These are phyloP conservation scores for Molorchus minor DNA, from an alignment of 2,888 invertebrate species.

Conservation along the genomic window DNA sequence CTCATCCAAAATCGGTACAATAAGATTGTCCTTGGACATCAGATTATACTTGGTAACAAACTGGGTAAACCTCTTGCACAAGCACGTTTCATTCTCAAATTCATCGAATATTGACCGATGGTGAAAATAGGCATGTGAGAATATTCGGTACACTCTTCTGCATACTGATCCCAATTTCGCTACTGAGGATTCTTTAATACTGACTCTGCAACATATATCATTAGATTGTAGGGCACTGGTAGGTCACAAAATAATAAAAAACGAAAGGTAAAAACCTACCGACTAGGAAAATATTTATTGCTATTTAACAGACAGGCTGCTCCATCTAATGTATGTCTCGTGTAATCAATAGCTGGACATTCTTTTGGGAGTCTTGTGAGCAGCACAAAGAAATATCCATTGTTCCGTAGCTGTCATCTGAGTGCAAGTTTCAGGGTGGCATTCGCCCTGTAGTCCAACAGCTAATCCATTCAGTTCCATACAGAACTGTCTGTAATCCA, in stretches of 20 bases:
- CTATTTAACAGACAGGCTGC: constrained; percentile 98
- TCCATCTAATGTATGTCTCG: constrained; percentile 97
- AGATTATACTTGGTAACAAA: constrained; percentile 98
- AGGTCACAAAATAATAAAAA: not conserved
- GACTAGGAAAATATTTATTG: constrained; percentile 99
- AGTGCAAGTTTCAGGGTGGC: constrained; percentile 95
- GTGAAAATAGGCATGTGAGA: constrained; percentile 99
- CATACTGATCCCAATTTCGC: constrained; percentile 99
- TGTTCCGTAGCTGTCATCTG: constrained; percentile 99
- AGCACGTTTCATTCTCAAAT: constrained; percentile 95
- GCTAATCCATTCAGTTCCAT: constrained; percentile 99
- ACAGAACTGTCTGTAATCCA: constrained; percentile 95
- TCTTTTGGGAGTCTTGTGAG: constrained; percentile 99
- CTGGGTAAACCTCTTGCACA: constrained; percentile 95
- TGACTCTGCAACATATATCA: constrained; percentile 76
- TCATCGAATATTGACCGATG: constrained; percentile 96
- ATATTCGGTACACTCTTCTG: constrained; percentile 97
- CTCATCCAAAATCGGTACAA: constrained; percentile 94
- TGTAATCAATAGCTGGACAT: constrained; percentile 99
- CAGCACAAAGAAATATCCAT: constrained; percentile 99
- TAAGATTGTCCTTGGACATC: constrained; percentile 98
- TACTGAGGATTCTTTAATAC: constrained; percentile 98
- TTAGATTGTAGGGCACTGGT: not conserved
- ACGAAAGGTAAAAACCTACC: constrained; percentile 66
- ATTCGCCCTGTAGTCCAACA: constrained; percentile 94